Conservation (phyloP, 2,797 vertebrate genomes). For the Phataginus tricuspis region DNA sequence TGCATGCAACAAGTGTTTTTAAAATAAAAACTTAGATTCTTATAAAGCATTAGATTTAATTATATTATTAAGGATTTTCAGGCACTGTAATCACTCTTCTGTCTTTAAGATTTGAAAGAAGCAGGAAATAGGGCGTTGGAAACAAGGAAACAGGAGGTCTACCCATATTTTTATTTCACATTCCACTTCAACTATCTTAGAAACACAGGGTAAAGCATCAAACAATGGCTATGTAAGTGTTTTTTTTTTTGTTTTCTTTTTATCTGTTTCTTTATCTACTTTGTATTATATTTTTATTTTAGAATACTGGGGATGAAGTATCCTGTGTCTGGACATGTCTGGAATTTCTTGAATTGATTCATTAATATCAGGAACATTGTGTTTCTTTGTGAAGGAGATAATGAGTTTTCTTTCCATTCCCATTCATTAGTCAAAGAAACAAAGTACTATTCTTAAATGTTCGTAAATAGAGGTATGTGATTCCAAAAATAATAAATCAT, state of each 20-base stretch:
- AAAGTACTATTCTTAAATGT: constrained; percentile 41
- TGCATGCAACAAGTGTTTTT: constrained; percentile 39
- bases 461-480: constrained; percentile 36
- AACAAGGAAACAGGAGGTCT: constrained; percentile 74
- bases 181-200: constrained; percentile 77
- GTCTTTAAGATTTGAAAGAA: constrained; percentile 75
- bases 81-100: constrained; percentile 62
- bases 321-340: constrained; percentile 55
- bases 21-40: constrained; percentile 55
- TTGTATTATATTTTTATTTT: constrained; percentile 66
- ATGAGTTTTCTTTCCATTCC: constrained; percentile 54
- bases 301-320: constrained; percentile 8
- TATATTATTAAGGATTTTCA: constrained; percentile 56
- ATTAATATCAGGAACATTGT: constrained; percentile 59
- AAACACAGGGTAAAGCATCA: constrained; percentile 65
- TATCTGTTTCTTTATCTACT: constrained; percentile 69
- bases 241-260: constrained; percentile 44
- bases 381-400: constrained; percentile 52
- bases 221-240: constrained; percentile 64
- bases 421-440: constrained; percentile 43
- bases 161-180: constrained; percentile 76
- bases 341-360: constrained; percentile 60
- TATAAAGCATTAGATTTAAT: constrained; percentile 43
- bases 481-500: constrained; percentile 48
- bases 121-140: constrained; percentile 76